Evolutionary conservation across 2,113 vertebrate genomes (phyloP).

Genomic region (Ramphastos sulfuratus): DNA sequence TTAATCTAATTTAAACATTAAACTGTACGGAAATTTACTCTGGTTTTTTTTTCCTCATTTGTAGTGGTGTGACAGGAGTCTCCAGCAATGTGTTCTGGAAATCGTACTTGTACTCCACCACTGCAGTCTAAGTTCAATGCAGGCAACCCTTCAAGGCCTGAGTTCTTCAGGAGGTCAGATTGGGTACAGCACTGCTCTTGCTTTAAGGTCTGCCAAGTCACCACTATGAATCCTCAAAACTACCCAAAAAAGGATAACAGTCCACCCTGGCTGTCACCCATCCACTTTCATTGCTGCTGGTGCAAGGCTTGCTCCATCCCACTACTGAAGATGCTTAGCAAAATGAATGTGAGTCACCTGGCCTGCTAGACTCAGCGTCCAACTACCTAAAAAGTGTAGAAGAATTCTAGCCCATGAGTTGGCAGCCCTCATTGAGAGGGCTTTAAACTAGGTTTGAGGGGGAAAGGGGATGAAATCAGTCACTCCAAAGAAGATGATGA

Average conservation of each 20-base stretch:
- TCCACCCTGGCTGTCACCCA: not conserved
- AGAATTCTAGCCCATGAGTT: too few species aligned
- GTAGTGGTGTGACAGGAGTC: fast-evolving
- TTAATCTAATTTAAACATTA: not conserved
- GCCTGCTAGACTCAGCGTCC: too few species aligned
- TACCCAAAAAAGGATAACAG: not conserved
- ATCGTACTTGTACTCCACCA: not conserved
- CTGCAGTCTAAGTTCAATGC: not conserved
- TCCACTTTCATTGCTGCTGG: not conserved
- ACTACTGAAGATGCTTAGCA: not conserved
- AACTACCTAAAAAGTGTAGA: too few species aligned
- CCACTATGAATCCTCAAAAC: not conserved
- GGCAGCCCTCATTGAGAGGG: too few species aligned
- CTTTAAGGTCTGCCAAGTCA: not conserved
- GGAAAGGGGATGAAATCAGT: too few species aligned
- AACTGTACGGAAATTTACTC: not conserved
- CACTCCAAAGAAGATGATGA: too few species aligned
- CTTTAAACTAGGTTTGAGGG: too few species aligned
- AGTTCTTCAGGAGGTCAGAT: not conserved
- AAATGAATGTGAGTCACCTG: not conserved
- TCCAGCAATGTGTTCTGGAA: not conserved
- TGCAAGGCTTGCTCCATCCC: not conserved
- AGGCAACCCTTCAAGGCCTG: not conserved
- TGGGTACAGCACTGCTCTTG: not conserved
- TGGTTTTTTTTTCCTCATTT: not conserved